Evolutionary conservation across 2,888 invertebrate species (phyloP).

Genomic region (Drosophila siamana): DNA sequence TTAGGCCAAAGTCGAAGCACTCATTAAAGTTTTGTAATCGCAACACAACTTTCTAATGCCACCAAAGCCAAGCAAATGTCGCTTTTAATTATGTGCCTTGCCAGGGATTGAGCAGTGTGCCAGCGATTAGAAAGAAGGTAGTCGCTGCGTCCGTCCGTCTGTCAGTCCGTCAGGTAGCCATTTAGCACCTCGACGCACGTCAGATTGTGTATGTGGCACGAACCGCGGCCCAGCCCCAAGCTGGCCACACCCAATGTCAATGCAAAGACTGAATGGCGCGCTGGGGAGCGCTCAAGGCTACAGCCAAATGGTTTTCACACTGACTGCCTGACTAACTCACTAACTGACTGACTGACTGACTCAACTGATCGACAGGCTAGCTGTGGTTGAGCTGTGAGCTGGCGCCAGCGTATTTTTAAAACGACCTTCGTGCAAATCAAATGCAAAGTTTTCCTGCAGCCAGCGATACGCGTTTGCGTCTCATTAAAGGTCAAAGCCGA

Average conservation of each 20-base stretch:
- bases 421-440: conserved; percentile 75
- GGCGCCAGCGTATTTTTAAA: conserved; percentile 71
- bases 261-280: conserved; percentile 60
- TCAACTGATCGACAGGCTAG: conserved; percentile 61
- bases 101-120: conserved; percentile 42
- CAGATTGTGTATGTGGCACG: conserved; percentile 51
- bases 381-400: conserved; percentile 35
- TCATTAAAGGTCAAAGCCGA: conserved; percentile 78
- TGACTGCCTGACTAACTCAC: conserved; percentile 20
- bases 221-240: conserved; percentile 47
- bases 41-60: conserved; percentile 69
- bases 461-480: conserved; percentile 61
- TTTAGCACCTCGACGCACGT: conserved; percentile 77
- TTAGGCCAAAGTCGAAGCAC: conserved; percentile 56
- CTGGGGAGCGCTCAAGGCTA: conserved; percentile 73
- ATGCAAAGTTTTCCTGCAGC: conserved; percentile 70
- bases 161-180: conserved; percentile 36
- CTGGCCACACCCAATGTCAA: conserved; percentile 71
- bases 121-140: conserved; percentile 3
- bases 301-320: conserved; percentile 48
- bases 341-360: conserved; percentile 35
- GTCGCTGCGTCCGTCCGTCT: conserved; percentile 1
- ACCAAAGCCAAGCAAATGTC: conserved; percentile 70
- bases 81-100: conserved; percentile 73
- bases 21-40: conserved; percentile 78